Evolutionary conservation across 2,797 vertebrate genomes (phyloP), one percentile per base, ranked within the genome.

Genomic region (Poecilia velifera): DNA sequence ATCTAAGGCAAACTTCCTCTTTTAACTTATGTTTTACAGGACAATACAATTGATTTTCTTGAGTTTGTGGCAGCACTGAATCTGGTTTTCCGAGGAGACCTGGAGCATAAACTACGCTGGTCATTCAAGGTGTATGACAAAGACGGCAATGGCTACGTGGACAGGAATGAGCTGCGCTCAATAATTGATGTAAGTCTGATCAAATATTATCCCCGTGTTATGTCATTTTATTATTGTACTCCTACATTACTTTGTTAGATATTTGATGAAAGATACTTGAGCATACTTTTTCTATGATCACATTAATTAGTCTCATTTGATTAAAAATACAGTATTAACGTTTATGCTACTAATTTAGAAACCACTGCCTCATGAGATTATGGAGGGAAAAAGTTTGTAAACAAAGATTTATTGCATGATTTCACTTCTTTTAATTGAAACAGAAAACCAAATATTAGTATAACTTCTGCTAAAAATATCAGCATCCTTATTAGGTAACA

Each of bases 81-180:
- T 79, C 94, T 96, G 3, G 93, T 93, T 64, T 94, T 95, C 39
- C 85, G 95, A 7, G 95, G 95, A 71, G 91, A 94, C 80, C 80
- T 95, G 71, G 95, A 96, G 66, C 94, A 94, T 41, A 95, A 95
- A 77, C 84, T 96, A 77, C 93, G 90, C 16, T 96, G 95, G 95
- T 95, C 95, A 0, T 96, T 96, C 82, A 96, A 96, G 80, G 93
- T 96, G 57, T 96, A 94, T 1, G 95, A 96, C 86, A 92, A 87
- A 73, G 94, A 96, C 66, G 78, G 88, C 4, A 96, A 95, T 18
- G 95, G 95, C 51, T 92, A 77, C 3, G 90, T 96, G 80, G 94
- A 96, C 83, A 90, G 88, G 74, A 53, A 51, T 0, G 95, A 96
- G 47, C 88, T 96, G 1, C 80, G 76, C 18, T 92, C 95, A 57